Percentiles rank a stretch among this genome's conserved stretches.
phyloP scores from a whole-genome alignment of 1,140 invertebrate species.

The Drosophila grimshawi region DNA sequence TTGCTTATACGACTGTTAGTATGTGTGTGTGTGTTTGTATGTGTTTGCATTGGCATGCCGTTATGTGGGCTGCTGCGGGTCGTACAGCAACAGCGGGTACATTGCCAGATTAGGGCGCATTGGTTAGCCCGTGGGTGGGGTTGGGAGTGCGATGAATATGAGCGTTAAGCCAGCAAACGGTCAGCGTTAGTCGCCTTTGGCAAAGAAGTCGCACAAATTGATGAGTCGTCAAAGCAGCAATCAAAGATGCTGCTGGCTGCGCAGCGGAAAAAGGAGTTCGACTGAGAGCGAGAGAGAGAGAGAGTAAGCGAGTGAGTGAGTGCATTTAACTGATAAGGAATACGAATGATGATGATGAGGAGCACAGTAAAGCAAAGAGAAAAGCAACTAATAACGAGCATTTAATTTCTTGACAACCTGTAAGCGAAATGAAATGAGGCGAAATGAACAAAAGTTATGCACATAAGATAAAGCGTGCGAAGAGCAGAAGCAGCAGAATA shows the following conservation, averaged over 20 bases:
- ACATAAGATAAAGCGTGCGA: conserved; percentile 23
- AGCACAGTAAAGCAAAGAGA: conserved; percentile 8
- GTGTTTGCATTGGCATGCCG: background rate
- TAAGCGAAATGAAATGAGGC: conserved; percentile 53
- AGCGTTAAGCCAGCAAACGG: conserved; percentile 23
- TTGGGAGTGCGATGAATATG: background rate
- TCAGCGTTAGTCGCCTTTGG: conserved; percentile 16
- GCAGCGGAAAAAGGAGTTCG: conserved; percentile 18
- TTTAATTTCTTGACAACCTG: conserved; percentile 68
- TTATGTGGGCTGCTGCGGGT: conserved; percentile 26
- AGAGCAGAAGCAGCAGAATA: conserved; percentile 7
- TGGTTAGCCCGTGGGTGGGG: background rate
- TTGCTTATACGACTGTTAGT: conserved; percentile 7
- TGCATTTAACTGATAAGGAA: conserved; percentile 62
- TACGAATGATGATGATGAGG: conserved; percentile 35
- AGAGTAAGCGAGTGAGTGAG: background rate
- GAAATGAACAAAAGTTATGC: conserved; percentile 42
- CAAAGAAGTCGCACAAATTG: conserved; percentile 51
- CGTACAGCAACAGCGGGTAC: background rate
- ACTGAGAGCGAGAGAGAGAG: conserved; percentile 4
- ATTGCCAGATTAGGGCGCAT: background rate
- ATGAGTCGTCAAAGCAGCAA: conserved; percentile 36
- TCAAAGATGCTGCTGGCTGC: conserved; percentile 17
- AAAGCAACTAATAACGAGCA: conserved; percentile 54
- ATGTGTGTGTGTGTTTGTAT: background rate